phyloP scores from a whole-genome alignment of 1,140 invertebrate species.

The Solenopsis fugax region DNA sequence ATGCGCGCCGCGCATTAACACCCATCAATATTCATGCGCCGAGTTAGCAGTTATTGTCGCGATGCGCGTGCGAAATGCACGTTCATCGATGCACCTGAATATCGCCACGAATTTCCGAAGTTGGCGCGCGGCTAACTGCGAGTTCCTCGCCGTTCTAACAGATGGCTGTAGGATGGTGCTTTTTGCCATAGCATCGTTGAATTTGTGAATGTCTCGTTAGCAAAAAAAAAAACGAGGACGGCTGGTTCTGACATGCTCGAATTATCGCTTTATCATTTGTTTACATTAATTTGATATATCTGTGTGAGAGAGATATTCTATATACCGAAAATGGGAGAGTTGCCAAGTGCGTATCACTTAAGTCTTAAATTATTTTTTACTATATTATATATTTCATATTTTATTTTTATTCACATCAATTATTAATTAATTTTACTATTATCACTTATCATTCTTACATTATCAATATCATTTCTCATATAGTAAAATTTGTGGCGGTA shows the following conservation, averaged over 20 bases:
- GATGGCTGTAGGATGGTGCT: conserved; percentile 43
- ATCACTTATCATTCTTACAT: no score
- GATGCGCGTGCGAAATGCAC: neutral
- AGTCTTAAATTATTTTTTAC: no score
- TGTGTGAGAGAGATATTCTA: no score
- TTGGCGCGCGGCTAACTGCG: neutral
- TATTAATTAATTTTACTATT: no score
- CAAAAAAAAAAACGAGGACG: neutral
- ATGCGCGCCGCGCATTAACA: conserved; percentile 15
- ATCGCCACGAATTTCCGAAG: neutral
- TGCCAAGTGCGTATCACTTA: no score
- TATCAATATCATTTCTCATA: no score
- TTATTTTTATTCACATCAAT: no score
- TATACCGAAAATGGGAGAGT: no score
- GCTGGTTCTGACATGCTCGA: neutral
- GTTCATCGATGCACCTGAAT: neutral
- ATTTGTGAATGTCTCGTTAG: neutral
- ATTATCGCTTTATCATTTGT: neutral
- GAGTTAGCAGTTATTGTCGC: conserved; percentile 35
- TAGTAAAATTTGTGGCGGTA: no score
- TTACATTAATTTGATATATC: neutral
- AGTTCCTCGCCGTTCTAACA: conserved; percentile 40
- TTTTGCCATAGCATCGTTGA: neutral
- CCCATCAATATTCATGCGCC: conserved; percentile 47
- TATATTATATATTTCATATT: no score